phyloP scores from a whole-genome alignment of 2,888 invertebrate species.

The Pristionchus exspectatus region DNA sequence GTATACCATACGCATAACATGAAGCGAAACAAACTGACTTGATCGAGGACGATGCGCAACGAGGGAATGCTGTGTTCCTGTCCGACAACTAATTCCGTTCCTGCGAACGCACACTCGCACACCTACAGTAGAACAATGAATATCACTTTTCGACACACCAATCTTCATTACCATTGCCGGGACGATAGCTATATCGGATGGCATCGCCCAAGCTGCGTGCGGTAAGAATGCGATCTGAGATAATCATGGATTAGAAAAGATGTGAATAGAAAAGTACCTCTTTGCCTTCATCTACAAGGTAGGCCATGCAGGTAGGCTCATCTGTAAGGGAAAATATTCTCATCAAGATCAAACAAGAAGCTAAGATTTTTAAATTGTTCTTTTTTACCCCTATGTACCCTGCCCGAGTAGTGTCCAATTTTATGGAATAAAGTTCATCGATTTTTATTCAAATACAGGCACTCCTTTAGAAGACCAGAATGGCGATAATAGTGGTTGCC shows the following conservation, averaged over 20 bases:
- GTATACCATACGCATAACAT: background rate
- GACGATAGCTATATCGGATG: conserved; percentile 29
- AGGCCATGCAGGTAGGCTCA: background rate
- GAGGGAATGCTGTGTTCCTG: background rate
- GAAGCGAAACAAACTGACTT: background rate
- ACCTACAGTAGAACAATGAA: background rate
- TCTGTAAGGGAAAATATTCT: background rate
- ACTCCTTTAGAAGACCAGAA: too few relatives aligned
- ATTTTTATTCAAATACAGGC: too few relatives aligned
- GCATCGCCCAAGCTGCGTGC: conserved; percentile 43
- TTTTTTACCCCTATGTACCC: too few relatives aligned
- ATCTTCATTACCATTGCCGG: conserved; percentile 17
- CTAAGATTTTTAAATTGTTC: too few relatives aligned
- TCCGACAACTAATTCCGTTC: background rate
- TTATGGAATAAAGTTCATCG: too few relatives aligned
- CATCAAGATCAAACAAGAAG: background rate
- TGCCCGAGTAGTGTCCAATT: too few relatives aligned
- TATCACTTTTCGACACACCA: background rate
- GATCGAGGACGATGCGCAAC: conserved; percentile 6
- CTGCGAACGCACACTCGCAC: conserved; percentile 51
- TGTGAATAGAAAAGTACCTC: background rate
- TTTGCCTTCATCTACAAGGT: conserved; percentile 41
- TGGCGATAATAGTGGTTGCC: too few relatives aligned
- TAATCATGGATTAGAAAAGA: background rate
- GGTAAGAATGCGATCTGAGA: conserved; percentile 45